phyloP scores from a whole-genome alignment of 2,888 invertebrate species.

The Archaeoteleia sp. region DNA sequence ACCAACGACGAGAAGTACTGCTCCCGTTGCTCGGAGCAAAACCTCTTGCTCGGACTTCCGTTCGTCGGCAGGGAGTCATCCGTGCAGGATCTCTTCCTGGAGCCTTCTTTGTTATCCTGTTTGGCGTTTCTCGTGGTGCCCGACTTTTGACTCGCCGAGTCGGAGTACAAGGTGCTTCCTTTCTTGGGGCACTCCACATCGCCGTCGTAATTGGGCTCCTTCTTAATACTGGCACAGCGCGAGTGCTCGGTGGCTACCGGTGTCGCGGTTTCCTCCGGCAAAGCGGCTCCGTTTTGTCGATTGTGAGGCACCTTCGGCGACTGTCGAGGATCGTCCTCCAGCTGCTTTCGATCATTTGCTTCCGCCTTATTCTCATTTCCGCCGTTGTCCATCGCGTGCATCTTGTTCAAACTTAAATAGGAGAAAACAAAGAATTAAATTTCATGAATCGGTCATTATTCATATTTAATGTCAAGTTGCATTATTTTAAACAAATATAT shows the following conservation, averaged over 20 bases:
- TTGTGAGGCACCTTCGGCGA: constrained; percentile 70
- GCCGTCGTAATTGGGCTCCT: constrained; percentile 36
- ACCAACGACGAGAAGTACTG: constrained; percentile 68
- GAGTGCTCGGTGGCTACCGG: constrained; percentile 60
- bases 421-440: constrained; percentile 4
- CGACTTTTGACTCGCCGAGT: constrained; percentile 18
- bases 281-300: constrained; percentile 70
- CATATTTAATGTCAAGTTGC: no score
- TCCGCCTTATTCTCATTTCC: constrained; percentile 69
- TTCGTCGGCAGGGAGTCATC: constrained; percentile 62
- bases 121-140: constrained; percentile 37
- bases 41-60: constrained; percentile 61
- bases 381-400: constrained; percentile 79
- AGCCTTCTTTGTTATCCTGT: constrained; percentile 37
- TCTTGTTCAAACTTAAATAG: constrained; percentile 77
- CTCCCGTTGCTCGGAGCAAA: constrained; percentile 68
- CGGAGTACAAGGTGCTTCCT: no score
- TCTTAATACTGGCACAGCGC: constrained; percentile 62
- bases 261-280: constrained; percentile 70
- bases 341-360: constrained; percentile 61
- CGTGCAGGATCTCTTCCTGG: constrained; percentile 57
- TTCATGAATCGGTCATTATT: no score
- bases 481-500: no score
- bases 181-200: constrained; percentile 21
- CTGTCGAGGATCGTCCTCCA: constrained; percentile 62